Base-by-base conservation (phyloP, 2,113 vertebrate species). In the Gavialis gangeticus region DNA sequence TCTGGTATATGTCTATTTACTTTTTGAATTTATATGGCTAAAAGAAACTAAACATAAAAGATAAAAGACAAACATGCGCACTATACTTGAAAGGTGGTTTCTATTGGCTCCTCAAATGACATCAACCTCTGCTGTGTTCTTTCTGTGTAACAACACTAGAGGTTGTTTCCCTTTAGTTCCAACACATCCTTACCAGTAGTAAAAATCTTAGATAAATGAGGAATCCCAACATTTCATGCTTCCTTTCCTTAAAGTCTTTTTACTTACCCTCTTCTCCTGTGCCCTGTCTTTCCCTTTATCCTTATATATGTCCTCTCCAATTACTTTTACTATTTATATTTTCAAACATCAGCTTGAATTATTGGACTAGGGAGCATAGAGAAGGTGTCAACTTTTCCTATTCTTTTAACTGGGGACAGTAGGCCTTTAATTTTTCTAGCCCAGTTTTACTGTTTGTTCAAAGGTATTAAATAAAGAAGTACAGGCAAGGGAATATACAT, bases 151-250 rank as follows among this genome's bases (percentile, higher is more conserved):
- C 91, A 97, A 94, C 58, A 91, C 85, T 3, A 95, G 95, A 96
- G 93, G 91, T 94, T 87, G 94, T 87, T 93, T 95, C 94, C 87
- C 91, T 95, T 85, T 77, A 75, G 90, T 78, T 95, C 21, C 88
- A 95, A 86, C 96, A 96, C 95, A 96, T 96, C 95, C 96, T 97
- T 96, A 90, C 94, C 89, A 93, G 84, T 92, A 93, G 96, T 95
- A 95, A 97, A 93, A 97, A 97, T 93, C 96, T 82, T 93, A 37
- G 78, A 93, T 96, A 97, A 96, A 95, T 79, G 83, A 87, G 58
- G 96, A 95, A 94, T 96, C 60, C 78, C 22, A 55, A 91, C 25
- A 17, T 87, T 93, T 92, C 37, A 37, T 7, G 37, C 37, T 37
- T 37, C 37, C 37, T 37, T 37, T 37, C 37, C 37, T 37, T 37